Evolutionary conservation across 2,113 vertebrate species (phyloP).

Genomic region (Oryzias melastigma): DNA sequence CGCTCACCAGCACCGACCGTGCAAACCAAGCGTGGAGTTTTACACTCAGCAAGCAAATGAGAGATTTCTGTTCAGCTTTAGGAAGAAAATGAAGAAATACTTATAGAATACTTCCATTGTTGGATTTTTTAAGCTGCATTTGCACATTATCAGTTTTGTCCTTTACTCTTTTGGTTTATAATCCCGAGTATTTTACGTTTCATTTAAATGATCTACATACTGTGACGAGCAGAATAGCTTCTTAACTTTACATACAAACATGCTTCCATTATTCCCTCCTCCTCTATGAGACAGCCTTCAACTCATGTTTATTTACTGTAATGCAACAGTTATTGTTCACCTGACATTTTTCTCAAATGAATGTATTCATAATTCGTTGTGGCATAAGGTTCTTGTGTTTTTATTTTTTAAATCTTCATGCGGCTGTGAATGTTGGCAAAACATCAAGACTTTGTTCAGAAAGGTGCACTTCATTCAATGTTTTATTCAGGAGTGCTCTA

Average conservation of each 20-base stretch:
- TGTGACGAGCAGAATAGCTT: background rate
- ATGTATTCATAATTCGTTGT: background rate
- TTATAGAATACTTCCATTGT: background rate
- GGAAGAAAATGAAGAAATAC: too few relatives aligned
- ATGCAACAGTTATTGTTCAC: too few relatives aligned
- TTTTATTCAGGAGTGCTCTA: constrained; percentile 80
- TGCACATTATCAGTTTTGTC: background rate
- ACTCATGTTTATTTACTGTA: too few relatives aligned
- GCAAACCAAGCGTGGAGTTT: too few relatives aligned
- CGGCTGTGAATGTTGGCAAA: background rate
- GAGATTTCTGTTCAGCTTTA: too few relatives aligned
- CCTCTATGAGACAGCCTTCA: too few relatives aligned
- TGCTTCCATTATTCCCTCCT: too few relatives aligned
- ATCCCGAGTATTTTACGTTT: background rate
- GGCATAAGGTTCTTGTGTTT: background rate
- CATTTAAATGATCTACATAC: background rate
- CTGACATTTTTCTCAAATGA: background rate
- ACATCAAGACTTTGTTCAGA: constrained; percentile 1
- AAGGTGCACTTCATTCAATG: constrained; percentile 45
- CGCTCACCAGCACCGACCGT: too few relatives aligned
- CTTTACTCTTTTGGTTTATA: background rate
- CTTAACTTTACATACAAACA: too few relatives aligned
- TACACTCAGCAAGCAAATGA: too few relatives aligned
- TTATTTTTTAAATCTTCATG: background rate
- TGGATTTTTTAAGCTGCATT: constrained; percentile 9